phyloP scores from a whole-genome alignment of 2,113 vertebrate species.

The Coptodon rendalli region DNA sequence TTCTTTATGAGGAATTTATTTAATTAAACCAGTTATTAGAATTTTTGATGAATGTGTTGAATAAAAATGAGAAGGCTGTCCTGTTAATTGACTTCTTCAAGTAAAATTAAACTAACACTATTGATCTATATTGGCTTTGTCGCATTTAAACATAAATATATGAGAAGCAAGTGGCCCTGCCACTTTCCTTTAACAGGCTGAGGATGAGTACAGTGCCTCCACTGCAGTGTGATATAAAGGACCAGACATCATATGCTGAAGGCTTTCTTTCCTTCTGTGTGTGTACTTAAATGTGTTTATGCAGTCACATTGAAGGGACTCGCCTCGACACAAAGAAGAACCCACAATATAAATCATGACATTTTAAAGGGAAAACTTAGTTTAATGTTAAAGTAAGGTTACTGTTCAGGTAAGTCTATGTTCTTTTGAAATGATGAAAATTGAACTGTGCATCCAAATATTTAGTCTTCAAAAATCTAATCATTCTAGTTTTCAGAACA shows the following conservation, averaged over 20 bases:
- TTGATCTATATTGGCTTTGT: slow-evolving; percentile 19
- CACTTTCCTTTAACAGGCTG: background rate
- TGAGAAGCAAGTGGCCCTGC: background rate
- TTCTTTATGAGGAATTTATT: slow-evolving; percentile 1
- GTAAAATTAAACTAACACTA: background rate
- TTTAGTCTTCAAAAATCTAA: background rate
- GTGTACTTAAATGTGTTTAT: background rate
- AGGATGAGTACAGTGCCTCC: background rate
- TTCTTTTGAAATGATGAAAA: background rate
- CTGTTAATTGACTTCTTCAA: slow-evolving; percentile 29
- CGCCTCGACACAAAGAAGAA: background rate
- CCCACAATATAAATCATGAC: background rate
- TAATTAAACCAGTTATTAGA: background rate
- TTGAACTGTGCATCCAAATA: background rate
- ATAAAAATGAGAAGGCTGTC: slow-evolving; percentile 4
- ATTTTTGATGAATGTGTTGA: background rate
- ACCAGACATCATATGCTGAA: background rate
- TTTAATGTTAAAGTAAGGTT: background rate
- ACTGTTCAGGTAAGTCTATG: background rate
- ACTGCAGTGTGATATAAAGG: background rate
- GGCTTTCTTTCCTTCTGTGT: background rate
- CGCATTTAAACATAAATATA: slow-evolving; percentile 13
- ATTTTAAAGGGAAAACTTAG: background rate
- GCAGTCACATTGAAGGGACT: background rate
- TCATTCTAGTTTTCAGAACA: background rate